Conservation (phyloP, 2,888 invertebrate genomes). For the Plusia festucae region DNA sequence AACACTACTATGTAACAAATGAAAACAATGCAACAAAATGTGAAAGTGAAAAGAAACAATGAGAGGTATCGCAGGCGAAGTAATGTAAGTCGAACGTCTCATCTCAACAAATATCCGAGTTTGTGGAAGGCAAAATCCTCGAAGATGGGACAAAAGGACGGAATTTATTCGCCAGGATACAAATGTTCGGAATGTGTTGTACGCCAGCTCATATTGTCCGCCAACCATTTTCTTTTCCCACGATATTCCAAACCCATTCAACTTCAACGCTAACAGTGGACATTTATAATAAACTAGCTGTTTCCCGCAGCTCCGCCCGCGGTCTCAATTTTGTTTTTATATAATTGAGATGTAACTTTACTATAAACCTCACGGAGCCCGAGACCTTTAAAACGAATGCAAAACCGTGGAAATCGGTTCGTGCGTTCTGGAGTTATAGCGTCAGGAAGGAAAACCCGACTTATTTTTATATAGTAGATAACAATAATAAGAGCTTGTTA, state of each 20-base stretch:
- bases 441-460: too few species aligned
- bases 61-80: not conserved
- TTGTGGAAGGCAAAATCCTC: conserved; percentile 44
- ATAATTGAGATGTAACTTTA: too few species aligned
- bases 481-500: not conserved
- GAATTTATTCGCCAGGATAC: conserved; percentile 63
- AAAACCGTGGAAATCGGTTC: too few species aligned
- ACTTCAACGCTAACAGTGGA: not conserved
- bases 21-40: not conserved
- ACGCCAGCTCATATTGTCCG: not conserved
- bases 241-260: conserved; percentile 2
- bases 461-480: not conserved
- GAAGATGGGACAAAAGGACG: conserved; percentile 56
- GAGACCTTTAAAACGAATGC: too few species aligned
- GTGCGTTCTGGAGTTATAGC: too few species aligned
- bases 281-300: not conserved
- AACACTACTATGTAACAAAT: not conserved
- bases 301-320: too few species aligned
- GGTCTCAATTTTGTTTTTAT: too few species aligned
- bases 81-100: not conserved
- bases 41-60: conserved; percentile 12
- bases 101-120: conserved; percentile 48
- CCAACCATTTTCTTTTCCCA: conserved; percentile 2
- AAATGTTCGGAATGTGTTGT: conserved; percentile 56
- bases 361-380: too few species aligned